Base-by-base conservation (phyloP, 1,140 invertebrate genomes). In the Trichoplusia ni region DNA sequence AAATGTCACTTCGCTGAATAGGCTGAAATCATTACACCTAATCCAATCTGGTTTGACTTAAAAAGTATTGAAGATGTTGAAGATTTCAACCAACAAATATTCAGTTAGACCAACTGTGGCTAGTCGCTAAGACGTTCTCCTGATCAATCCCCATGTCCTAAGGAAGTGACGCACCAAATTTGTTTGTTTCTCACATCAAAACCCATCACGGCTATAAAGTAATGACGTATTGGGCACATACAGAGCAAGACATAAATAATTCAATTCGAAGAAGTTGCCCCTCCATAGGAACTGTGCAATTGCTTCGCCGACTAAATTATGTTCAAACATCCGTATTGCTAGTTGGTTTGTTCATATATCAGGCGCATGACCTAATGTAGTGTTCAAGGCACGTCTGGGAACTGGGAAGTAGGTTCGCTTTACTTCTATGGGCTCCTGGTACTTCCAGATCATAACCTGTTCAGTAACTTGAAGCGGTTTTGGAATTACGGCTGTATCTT, bases 221-320 rank as follows among this genome's bases (percentile, higher is more conserved):
- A 51, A 51, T 33, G 9, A 31, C 27, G 47, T 51, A 35, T 33
- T 51, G 25, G 47, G 47, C 47, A 33, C 25, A 31, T 49, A n/a
- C n/a, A n/a, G 44, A 6, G 29, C 27, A 51, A 31, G 47, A 51
- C 47, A 51, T 51, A 51, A 51, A 51, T 51, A 51, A 51, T 51
- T 51, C 47, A 51, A 51, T 51, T 51, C 29, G 47, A 51, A 51
- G 47, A 35, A 51, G 21, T 18, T 33, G 47, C 19, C 47, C 47
- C 47, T 51, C 47, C 3, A 29, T 51, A 51, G 47, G 47, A 51
- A 51, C 47, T 51, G 14, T 33, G 47, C 47, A 51, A 51, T 51
- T 51, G 47, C 25, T 29, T 51, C 19, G 35, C 21, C 16, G 6
- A 46, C 44, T 51, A 51, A 51, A 51, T 51, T 51, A 35, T 51